Conservation (phyloP, 2,113 vertebrate genomes). For the Recurvirostra avosetta region DNA sequence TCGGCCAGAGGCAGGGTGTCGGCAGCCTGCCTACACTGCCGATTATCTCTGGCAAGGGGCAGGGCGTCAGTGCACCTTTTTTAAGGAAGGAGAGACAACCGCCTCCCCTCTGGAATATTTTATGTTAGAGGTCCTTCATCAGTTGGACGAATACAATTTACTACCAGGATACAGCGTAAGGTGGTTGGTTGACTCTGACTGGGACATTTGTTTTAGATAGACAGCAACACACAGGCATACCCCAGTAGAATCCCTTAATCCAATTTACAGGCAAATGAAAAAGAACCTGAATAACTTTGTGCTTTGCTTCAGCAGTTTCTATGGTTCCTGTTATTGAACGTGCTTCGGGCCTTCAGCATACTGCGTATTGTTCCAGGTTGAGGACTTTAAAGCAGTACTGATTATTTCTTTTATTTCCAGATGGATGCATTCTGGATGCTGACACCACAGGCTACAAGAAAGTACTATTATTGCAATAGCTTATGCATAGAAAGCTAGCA, state of each 20-base stretch:
- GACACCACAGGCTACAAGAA: constrained; percentile 16
- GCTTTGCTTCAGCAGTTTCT: background rate
- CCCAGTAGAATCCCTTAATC: background rate
- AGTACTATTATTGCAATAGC: background rate
- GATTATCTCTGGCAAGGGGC: too few species aligned
- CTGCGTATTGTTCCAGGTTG: background rate
- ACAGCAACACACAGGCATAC: background rate
- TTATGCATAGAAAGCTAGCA: constrained; percentile 23
- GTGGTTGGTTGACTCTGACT: background rate
- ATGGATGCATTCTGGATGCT: constrained; percentile 1
- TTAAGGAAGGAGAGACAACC: background rate
- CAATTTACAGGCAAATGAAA: constrained; percentile 4
- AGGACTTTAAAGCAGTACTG: background rate
- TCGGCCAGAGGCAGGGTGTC: rapidly evolving
- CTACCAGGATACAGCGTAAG: background rate
- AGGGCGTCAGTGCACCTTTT: background rate
- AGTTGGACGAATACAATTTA: background rate
- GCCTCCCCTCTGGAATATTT: background rate
- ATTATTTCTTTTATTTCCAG: constrained; percentile 16
- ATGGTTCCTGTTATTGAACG: background rate
- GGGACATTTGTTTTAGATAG: background rate
- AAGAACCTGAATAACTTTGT: background rate
- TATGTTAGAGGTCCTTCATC: background rate
- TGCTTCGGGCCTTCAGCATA: background rate
- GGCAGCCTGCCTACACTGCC: background rate